phyloP scores from a whole-genome alignment of 1,140 invertebrate genomes.

The Micrasema minimum region DNA sequence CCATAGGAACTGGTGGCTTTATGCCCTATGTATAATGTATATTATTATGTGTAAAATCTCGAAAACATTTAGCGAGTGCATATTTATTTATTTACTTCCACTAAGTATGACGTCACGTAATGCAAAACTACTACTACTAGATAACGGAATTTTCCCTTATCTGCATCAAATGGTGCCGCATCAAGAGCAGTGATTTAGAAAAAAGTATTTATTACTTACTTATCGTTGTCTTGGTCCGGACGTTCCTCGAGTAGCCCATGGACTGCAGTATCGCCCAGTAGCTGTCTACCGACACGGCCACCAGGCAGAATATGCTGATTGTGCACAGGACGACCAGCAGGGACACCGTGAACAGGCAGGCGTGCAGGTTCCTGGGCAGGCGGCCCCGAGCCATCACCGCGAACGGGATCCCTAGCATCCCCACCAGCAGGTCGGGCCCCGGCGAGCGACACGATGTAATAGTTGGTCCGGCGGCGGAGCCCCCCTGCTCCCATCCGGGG shows the following conservation, averaged over 20 bases:
- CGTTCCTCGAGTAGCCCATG: constrained; percentile 88
- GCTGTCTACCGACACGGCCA: constrained; percentile 90
- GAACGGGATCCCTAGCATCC: constrained; percentile 84
- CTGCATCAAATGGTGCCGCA: too few species aligned
- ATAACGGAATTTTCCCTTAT: too few species aligned
- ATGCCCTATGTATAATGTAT: too few species aligned
- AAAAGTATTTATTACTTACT: constrained; percentile 72
- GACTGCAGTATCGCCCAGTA: constrained; percentile 93
- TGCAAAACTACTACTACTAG: too few species aligned
- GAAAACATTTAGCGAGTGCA: too few species aligned
- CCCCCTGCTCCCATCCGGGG: constrained; percentile 79
- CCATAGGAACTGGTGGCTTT: too few species aligned
- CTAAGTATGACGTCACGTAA: too few species aligned
- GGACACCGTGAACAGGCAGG: constrained; percentile 89
- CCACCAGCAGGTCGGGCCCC: constrained; percentile 84
- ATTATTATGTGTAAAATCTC: too few species aligned
- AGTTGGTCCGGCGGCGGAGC: constrained; percentile 85
- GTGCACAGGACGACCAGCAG: constrained; percentile 89
- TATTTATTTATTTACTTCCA: too few species aligned
- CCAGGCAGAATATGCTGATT: constrained; percentile 90
- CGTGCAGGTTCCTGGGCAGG: constrained; percentile 80
- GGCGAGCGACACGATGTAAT: constrained; percentile 90
- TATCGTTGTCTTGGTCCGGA: constrained; percentile 84
- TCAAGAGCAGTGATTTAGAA: too few species aligned
- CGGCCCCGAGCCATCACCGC: constrained; percentile 77